Evolutionary conservation across 2,797 vertebrate genomes (phyloP).

Genomic region (Sebastes oblongus): DNA sequence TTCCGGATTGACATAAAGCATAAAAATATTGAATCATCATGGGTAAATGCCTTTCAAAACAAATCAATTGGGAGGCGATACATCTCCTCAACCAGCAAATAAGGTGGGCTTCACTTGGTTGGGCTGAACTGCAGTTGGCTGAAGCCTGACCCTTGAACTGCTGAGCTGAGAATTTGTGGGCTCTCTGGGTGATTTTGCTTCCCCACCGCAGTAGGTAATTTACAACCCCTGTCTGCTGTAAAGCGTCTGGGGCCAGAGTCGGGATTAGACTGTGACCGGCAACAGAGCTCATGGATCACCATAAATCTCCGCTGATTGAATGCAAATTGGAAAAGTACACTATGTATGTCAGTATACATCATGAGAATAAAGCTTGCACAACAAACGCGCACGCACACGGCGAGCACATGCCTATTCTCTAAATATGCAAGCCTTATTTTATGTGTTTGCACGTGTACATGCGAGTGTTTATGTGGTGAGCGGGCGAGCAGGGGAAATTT

Average conservation of each 20-base stretch:
- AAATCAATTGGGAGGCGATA: constrained; percentile 38
- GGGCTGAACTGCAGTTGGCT: constrained; percentile 44
- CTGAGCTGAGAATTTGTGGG: constrained; percentile 73
- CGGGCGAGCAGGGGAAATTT: constrained; percentile 60
- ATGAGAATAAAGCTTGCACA: constrained; percentile 70
- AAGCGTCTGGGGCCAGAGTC: constrained; percentile 70
- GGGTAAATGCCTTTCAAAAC: constrained; percentile 29
- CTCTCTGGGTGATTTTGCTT: constrained; percentile 59
- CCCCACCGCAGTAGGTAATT: constrained; percentile 72
- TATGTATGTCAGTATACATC: constrained; percentile 75
- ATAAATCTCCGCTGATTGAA: constrained; percentile 83
- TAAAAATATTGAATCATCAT: not conserved
- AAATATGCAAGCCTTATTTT: constrained; percentile 62
- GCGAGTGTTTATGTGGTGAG: constrained; percentile 35
- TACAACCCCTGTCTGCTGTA: constrained; percentile 75
- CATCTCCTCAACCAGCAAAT: constrained; percentile 13
- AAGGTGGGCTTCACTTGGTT: constrained; percentile 17
- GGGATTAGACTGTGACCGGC: constrained; percentile 78
- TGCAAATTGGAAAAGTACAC: constrained; percentile 81
- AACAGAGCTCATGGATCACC: constrained; percentile 73
- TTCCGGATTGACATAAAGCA: not conserved
- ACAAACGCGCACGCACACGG: constrained; percentile 23
- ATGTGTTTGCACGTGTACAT: constrained; percentile 46
- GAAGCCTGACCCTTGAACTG: constrained; percentile 72
- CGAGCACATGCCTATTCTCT: constrained; percentile 41